Percentiles rank a stretch among this genome's conserved stretches.
Conservation (phyloP, 2,113 vertebrate species). For the Hemicordylus capensis region DNA sequence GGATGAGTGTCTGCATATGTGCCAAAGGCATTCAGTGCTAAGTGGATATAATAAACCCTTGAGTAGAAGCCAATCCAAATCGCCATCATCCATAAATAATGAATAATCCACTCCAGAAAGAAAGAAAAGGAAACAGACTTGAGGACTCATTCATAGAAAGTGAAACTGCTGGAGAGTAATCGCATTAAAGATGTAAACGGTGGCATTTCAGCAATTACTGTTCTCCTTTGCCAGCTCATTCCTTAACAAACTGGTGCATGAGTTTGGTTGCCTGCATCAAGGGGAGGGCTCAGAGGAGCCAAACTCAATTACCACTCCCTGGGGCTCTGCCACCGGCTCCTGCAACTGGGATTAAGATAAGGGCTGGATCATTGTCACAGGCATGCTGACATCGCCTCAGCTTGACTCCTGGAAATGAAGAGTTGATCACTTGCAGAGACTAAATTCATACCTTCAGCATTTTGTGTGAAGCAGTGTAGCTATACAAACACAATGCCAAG, state of each 20-base stretch:
- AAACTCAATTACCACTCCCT: constrained; percentile 16
- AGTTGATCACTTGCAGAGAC: neutral
- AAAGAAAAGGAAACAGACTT: constrained; percentile 42
- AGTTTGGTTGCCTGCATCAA: constrained; percentile 22
- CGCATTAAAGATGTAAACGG: constrained; percentile 52
- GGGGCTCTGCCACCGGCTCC: constrained; percentile 23
- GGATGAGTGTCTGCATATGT: constrained; percentile 18
- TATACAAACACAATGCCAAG: too few relatives aligned
- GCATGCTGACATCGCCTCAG: constrained; percentile 27
- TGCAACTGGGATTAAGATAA: constrained; percentile 33
- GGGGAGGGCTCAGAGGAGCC: constrained; percentile 1
- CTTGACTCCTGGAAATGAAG: neutral
- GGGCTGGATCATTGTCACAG: neutral
- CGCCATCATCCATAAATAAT: constrained; percentile 50
- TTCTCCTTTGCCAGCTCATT: constrained; percentile 28
- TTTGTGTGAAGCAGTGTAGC: too few relatives aligned
- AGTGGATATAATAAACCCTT: constrained; percentile 53
- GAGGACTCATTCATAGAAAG: constrained; percentile 51
- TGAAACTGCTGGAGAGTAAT: constrained; percentile 43
- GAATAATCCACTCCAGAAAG: constrained; percentile 51
- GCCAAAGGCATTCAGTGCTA: constrained; percentile 55
- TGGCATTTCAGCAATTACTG: constrained; percentile 38
- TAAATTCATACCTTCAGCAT: constrained; percentile 7
- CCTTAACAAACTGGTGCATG: neutral
- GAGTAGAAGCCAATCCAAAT: constrained; percentile 54